Evolutionary conservation across 2,888 invertebrate genomes (phyloP).

Genomic region (Synergus itoensis): DNA sequence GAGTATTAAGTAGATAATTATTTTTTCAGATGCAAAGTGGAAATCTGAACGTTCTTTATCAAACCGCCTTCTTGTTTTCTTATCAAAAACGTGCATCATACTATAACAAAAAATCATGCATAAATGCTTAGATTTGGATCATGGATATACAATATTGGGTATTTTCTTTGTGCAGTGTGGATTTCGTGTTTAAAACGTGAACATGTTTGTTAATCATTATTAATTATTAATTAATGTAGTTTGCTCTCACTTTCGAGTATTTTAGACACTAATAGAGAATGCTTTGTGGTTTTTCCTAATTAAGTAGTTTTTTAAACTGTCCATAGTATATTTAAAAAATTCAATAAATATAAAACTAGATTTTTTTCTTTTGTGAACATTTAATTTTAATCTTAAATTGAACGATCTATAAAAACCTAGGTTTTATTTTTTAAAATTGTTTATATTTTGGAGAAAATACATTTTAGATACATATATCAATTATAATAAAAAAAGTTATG

Average conservation of each 20-base stretch:
- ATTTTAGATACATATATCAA: no score
- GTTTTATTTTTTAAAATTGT: no score
- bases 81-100: constrained; percentile 72
- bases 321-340: no score
- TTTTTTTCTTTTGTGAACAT: no score
- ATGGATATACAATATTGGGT: constrained; percentile 42
- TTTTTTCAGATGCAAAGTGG: constrained; percentile 67
- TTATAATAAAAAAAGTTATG: background rate
- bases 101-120: constrained; percentile 60
- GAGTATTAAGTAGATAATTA: constrained; percentile 3
- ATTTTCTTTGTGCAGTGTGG: constrained; percentile 27
- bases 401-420: no score
- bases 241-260: background rate
- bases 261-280: constrained; percentile 25
- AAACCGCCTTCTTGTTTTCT: constrained; percentile 69
- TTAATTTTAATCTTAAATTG: no score
- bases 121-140: constrained; percentile 47
- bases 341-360: no score
- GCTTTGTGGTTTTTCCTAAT: constrained; percentile 14
- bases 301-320: background rate
- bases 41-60: constrained; percentile 68
- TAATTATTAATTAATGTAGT: background rate
- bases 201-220: background rate
- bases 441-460: no score
- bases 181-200: background rate